Base-by-base conservation (phyloP, 2,797 vertebrate genomes). In the Pseudopleuronectes americanus region DNA sequence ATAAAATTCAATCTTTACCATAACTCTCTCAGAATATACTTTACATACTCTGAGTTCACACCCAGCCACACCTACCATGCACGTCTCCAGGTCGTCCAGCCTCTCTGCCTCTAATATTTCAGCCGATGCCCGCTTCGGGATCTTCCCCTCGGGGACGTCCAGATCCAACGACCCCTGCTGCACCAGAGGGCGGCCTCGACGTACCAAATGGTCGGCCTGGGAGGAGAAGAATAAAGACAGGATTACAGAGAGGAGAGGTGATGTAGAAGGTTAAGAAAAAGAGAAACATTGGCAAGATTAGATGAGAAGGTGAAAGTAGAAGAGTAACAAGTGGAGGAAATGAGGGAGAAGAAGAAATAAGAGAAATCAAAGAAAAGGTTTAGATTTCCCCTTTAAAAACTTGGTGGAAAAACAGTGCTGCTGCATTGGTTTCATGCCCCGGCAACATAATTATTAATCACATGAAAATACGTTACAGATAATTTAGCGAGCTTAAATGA, bases 11-110 rank as follows among this genome's bases (percentile, higher is more conserved):
- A 33, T 33, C 31, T 9, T 33, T 33, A 9, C 8, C 41, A 43
- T 4, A 43, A 17, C 12, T 43, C 3, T 41, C 3, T 26, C 26
- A 26, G 26, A 26, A 26, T 26, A 26, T 12, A 16, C 38, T 4
- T 7, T 41, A 4, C 38, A 16, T 41, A 41, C 38, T 12, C 38
- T 41, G 38, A 12, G 2, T 9, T 10, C 38, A 45, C 43, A 26
- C 10, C 24, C 45, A 53, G 16, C 9, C 53, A 52, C 17, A 78
- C 84, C 31, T 88, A 99, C 97, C 98, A 98, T 96, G 91, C 98
- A 99, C 0, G 96, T 94, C 74, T 99, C 98, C 67, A 97, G 90
- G 57, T 99, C 97, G 19, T 99, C 97, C 69, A 99, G 88, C 70
- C 96, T 94, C 84, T 99, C 98, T 14, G 94, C 94, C 85, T 99